phyloP scores from a whole-genome alignment of 2,888 invertebrate genomes.

The Lycia hirtaria region DNA sequence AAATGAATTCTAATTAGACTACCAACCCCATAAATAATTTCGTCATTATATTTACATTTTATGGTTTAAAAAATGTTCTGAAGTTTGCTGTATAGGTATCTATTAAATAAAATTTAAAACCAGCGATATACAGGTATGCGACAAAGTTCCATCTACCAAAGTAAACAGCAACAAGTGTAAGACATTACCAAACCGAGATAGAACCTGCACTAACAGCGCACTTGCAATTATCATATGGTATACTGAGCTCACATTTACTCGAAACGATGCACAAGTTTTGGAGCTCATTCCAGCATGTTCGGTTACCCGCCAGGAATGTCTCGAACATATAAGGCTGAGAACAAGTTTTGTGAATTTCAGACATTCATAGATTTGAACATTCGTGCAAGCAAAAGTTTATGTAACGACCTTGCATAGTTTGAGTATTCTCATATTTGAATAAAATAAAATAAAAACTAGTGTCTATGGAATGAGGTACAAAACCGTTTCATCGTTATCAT shows the following conservation, averaged over 20 bases:
- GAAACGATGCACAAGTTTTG: conserved; percentile 3
- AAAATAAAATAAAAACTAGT: no score
- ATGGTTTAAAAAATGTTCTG: neutral
- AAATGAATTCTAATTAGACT: no score
- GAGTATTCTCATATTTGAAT: no score
- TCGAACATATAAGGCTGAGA: neutral
- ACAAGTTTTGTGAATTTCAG: neutral
- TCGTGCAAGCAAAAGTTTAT: no score
- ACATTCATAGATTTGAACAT: no score
- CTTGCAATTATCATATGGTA: conserved; percentile 9
- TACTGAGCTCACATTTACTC: conserved; percentile 5
- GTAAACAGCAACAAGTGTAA: conserved; percentile 27
- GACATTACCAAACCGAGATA: conserved; percentile 5
- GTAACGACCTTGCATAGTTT: no score
- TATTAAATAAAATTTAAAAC: neutral
- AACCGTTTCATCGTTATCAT: no score
- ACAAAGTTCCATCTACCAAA: conserved; percentile 11
- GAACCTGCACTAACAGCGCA: neutral
- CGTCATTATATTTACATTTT: neutral
- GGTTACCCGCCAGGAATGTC: neutral
- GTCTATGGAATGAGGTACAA: no score
- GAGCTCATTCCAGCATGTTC: conserved; percentile 2
- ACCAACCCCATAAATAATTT: no score
- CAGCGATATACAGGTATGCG: neutral
- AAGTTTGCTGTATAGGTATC: neutral